A percentile compares a stretch with the other conserved stretches of the same genome.
Conservation (phyloP, 2,113 vertebrate species). For the Pterocles burchelli region DNA sequence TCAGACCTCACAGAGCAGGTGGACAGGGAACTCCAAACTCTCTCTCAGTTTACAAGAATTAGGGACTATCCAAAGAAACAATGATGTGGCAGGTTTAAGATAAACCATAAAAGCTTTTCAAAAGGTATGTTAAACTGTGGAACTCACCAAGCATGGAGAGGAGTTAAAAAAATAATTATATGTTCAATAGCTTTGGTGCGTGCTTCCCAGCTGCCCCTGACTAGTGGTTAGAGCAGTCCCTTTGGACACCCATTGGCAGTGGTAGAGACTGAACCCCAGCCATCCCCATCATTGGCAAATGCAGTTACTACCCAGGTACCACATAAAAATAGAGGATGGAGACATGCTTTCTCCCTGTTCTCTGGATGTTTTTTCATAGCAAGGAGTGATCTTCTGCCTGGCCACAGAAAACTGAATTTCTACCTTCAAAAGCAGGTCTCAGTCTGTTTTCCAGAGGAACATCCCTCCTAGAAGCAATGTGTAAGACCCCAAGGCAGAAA, state of each 20-base stretch:
- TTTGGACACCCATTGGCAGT: fast-evolving
- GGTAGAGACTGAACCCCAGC: neutral
- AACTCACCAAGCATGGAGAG: neutral
- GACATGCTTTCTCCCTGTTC: neutral
- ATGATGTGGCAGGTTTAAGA: neutral
- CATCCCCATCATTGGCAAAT: neutral
- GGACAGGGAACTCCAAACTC: neutral
- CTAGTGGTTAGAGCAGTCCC: neutral
- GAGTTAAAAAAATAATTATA: neutral
- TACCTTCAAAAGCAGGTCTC: neutral
- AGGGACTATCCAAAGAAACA: neutral
- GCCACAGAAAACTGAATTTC: neutral
- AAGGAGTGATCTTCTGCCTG: neutral
- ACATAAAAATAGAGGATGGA: neutral
- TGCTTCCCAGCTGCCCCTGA: neutral
- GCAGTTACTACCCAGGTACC: neutral
- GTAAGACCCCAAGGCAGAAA: neutral
- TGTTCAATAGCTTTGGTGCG: neutral
- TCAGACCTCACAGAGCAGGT: neutral
- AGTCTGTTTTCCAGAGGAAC: neutral
- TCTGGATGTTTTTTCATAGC: neutral
- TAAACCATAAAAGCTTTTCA: neutral
- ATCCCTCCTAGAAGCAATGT: neutral
- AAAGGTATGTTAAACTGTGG: neutral
- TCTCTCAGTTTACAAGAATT: neutral